A percentile compares a stretch with the other conserved stretches of the same genome.
Evolutionary conservation across 2,113 vertebrate genomes (phyloP).

Genomic region (Odontesthes bonariensis): DNA sequence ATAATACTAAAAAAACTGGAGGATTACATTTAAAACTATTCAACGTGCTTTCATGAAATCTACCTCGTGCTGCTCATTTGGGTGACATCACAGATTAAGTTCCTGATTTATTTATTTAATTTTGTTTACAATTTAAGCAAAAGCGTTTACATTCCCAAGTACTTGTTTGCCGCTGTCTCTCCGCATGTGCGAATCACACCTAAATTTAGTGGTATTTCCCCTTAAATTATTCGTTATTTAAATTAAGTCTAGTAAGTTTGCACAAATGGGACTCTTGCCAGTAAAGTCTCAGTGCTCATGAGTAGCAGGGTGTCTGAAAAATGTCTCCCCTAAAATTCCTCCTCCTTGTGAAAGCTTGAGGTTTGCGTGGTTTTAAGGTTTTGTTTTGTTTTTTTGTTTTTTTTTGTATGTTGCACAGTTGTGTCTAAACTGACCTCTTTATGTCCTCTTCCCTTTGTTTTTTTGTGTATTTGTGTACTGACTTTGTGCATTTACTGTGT

Average conservation of each 20-base stretch:
- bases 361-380: slow-evolving; percentile 12
- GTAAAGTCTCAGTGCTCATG: background rate
- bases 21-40: background rate
- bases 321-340: slow-evolving; percentile 10
- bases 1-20: background rate
- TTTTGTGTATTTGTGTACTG: slow-evolving; percentile 56
- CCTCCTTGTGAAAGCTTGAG: slow-evolving; percentile 34
- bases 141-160: background rate
- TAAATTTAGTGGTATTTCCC: slow-evolving; percentile 54
- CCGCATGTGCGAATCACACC: slow-evolving; percentile 27
- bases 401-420: slow-evolving; percentile 57
- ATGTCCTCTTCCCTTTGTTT: slow-evolving; percentile 69
- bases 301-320: background rate
- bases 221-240: slow-evolving; percentile 13
- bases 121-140: background rate
- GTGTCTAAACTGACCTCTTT: slow-evolving; percentile 52
- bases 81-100: slow-evolving; percentile 55
- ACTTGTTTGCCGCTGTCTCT: background rate
- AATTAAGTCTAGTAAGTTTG: background rate
- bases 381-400: no score
- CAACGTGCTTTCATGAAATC: background rate
- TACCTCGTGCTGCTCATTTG: slow-evolving; percentile 37
- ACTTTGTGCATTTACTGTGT: slow-evolving; percentile 51
- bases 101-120: background rate
- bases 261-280: slow-evolving; percentile 1